Percentiles rank a stretch among this genome's conserved stretches.
Evolutionary conservation across 2,113 vertebrate species (phyloP).

Genomic region (Dissostichus mawsoni): DNA sequence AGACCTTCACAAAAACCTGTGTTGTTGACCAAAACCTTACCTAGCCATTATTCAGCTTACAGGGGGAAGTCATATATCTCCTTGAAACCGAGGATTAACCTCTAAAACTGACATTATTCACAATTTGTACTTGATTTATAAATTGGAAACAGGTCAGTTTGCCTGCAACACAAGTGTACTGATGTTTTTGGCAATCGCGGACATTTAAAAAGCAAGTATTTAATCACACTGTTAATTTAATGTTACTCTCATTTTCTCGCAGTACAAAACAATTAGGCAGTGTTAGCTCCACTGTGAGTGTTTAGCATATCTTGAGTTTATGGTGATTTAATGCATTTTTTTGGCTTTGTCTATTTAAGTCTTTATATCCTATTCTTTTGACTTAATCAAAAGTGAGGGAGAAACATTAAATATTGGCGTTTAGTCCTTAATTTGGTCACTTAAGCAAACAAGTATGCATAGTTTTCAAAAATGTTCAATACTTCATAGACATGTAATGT

Average conservation of each 20-base stretch:
- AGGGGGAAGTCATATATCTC: background rate
- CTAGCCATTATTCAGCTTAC: background rate
- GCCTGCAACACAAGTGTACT: background rate
- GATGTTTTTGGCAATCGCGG: background rate
- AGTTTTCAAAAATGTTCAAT: conserved; percentile 8
- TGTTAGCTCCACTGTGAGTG: background rate
- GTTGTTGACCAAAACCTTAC: background rate
- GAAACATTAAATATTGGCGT: background rate
- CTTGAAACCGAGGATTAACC: background rate
- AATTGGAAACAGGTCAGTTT: background rate
- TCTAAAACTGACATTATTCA: background rate
- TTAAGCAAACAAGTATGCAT: conserved; percentile 34
- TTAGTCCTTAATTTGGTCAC: conserved; percentile 1
- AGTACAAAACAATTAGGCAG: background rate
- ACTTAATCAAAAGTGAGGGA: background rate
- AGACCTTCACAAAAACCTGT: background rate
- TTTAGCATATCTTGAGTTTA: background rate
- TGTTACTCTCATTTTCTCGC: background rate
- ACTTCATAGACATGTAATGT: conserved; percentile 19
- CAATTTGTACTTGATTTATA: background rate
- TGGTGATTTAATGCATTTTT: conserved; percentile 21
- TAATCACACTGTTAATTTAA: background rate
- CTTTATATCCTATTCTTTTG: background rate
- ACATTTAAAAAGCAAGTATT: background rate
- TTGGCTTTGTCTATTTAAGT: background rate